Percentiles rank a stretch among this genome's conserved stretches.
phyloP scores from a whole-genome alignment of 2,797 vertebrate species.

The Sebastes flavidus region DNA sequence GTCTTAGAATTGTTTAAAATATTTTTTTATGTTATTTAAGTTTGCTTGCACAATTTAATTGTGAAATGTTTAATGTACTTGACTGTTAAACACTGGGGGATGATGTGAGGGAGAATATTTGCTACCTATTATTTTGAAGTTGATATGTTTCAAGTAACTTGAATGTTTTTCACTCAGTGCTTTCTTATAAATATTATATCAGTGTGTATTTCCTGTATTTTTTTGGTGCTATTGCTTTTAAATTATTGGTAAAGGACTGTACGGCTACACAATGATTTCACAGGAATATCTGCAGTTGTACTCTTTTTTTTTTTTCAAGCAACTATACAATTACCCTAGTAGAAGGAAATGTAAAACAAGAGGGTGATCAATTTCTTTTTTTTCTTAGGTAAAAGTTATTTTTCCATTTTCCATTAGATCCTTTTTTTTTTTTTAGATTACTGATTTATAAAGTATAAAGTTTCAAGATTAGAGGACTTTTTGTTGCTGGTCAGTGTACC shows the following conservation, averaged over 20 bases:
- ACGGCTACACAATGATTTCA: not conserved
- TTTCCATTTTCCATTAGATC: not conserved
- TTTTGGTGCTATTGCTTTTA: conserved; percentile 45
- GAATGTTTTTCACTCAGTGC: conserved; percentile 33
- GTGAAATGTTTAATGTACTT: conserved; percentile 41
- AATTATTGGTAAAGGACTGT: conserved; percentile 2
- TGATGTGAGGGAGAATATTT: conserved; percentile 1
- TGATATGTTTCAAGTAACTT: conserved; percentile 32
- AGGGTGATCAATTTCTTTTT: not conserved
- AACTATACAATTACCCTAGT: not conserved
- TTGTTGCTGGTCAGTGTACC: not conserved
- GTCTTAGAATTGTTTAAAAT: not conserved
- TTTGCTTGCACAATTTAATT: conserved; percentile 31
- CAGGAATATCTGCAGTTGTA: not conserved
- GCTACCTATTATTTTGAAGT: conserved; percentile 24
- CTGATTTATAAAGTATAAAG: not conserved
- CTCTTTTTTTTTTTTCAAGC: not conserved
- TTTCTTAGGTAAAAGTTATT: not conserved
- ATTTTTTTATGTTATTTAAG: conserved; percentile 14
- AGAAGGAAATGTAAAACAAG: not conserved
- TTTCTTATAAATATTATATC: conserved; percentile 31
- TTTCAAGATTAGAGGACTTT: not conserved
- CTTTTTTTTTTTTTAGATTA: not conserved
- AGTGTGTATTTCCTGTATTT: conserved; percentile 36
- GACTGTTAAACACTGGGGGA: conserved; percentile 55